Conservation (phyloP, 2,113 vertebrate genomes). For the Neopipo cinnamomea region DNA sequence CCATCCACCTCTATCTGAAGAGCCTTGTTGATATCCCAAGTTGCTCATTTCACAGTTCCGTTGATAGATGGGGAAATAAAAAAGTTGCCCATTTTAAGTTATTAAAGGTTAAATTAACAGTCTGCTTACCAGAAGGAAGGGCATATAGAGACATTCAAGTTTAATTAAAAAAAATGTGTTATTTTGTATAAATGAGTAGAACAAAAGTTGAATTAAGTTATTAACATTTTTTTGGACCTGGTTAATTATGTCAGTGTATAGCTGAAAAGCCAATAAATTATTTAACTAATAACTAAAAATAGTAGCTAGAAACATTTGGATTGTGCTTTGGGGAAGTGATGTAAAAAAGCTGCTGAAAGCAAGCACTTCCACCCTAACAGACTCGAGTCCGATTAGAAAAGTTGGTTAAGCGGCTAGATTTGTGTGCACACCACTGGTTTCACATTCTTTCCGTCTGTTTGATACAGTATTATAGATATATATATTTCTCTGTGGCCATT, state of each 20-base stretch:
- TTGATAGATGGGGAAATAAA: constrained; percentile 64
- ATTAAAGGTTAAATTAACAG: constrained; percentile 65
- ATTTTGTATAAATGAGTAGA: constrained; percentile 81
- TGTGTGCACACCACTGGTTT: constrained; percentile 80
- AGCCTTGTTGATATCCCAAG: constrained; percentile 78
- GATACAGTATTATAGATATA: constrained; percentile 89
- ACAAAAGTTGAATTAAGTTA: constrained; percentile 79
- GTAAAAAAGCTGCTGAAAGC: constrained; percentile 68
- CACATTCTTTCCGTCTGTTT: constrained; percentile 84
- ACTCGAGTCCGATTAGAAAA: constrained; percentile 73
- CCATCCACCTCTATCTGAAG: constrained; percentile 78
- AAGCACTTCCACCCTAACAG: constrained; percentile 62
- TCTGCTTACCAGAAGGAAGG: constrained; percentile 66
- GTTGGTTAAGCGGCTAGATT: constrained; percentile 81
- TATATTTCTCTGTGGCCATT: constrained; percentile 90
- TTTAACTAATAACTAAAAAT: constrained; percentile 76
- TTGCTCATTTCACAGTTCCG: constrained; percentile 75
- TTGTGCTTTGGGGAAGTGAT: constrained; percentile 61
- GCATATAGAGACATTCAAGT: constrained; percentile 68
- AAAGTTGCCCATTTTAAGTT: constrained; percentile 70
- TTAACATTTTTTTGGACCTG: constrained; percentile 73
- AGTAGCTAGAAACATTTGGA: constrained; percentile 62
- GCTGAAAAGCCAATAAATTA: constrained; percentile 79
- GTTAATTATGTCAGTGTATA: constrained; percentile 77
- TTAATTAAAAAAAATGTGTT: constrained; percentile 60